Conservation (phyloP, 2,113 vertebrate species). For the Oncorhynchus keta region DNA sequence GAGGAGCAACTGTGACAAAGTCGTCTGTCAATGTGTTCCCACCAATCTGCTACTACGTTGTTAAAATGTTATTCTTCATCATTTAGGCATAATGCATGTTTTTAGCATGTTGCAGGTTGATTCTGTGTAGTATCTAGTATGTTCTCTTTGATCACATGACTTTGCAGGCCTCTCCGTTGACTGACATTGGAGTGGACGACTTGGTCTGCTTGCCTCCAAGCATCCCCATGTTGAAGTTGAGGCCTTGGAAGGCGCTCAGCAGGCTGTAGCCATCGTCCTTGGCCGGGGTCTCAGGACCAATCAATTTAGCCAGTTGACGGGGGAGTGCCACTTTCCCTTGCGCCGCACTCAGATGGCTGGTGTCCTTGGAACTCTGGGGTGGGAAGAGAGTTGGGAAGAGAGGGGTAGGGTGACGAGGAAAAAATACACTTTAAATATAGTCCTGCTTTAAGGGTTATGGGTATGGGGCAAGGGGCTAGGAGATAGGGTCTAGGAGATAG, state of each 20-base stretch:
- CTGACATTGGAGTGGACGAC: slow-evolving; percentile 3
- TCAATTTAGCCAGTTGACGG: not conserved
- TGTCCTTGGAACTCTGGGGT: not conserved
- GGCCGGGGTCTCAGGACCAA: slow-evolving; percentile 33
- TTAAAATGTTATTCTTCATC: not conserved
- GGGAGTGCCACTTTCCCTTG: too few relatives aligned
- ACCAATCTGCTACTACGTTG: not conserved
- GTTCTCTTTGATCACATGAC: slow-evolving; percentile 62
- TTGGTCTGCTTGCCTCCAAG: slow-evolving; percentile 33
- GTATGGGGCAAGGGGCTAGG: slow-evolving; percentile 24
- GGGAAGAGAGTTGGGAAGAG: slow-evolving; percentile 58
- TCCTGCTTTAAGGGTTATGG: too few relatives aligned
- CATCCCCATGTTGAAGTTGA: slow-evolving; percentile 47
- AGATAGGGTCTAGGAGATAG: too few relatives aligned
- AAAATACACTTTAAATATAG: not conserved
- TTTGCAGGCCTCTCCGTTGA: slow-evolving; percentile 43
- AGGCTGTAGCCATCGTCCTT: slow-evolving; percentile 60
- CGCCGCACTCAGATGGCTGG: not conserved
- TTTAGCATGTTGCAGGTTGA: not conserved
- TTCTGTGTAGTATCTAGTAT: not conserved
- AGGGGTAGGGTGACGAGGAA: slow-evolving; percentile 25
- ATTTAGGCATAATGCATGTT: not conserved
- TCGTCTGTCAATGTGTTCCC: not conserved
- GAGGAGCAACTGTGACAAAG: too few relatives aligned
- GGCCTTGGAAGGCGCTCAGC: slow-evolving; percentile 63